Evolutionary conservation across 1,140 invertebrate genomes (phyloP), one percentile per base, ranked within the genome.

Genomic region (Sminthurinus signatus): DNA sequence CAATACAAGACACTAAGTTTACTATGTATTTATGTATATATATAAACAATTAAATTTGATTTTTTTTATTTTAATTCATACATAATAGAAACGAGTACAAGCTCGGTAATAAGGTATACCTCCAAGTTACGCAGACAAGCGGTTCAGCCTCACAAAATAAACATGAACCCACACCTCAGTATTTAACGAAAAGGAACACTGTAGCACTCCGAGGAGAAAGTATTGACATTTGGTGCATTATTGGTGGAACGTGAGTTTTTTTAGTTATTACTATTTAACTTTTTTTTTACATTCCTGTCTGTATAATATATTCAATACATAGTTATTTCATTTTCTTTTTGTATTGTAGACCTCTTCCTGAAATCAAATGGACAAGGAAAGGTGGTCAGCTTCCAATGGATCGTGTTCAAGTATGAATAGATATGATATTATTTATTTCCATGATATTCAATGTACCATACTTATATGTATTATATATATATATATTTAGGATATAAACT

Each of bases 1-100:
- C n/a, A n/a, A n/a, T n/a, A n/a, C n/a, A n/a, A n/a, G n/a, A n/a
- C n/a, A n/a, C n/a, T 21, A 21, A 21, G 42, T 25, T 0, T 29
- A 15, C 23, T 3, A 27, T 51, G 17, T 51, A 36, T 32, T 36
- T 2, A 21, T 60, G 17, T 51, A 36, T 29, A n/a, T 27, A 51
- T 50, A 1, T 19, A 60, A 36, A 52, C 17, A 19, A n/a, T 28
- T 17, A 23, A 19, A 8, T 48, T 14, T 17, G 2, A 60, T 51
- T 43, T 10, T 3, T 42, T 12, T 50, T n/a, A 29, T 25, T n/a
- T n/a, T n/a, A n/a, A n/a, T 44, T 57, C 12, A n/a, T n/a, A n/a
- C n/a, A n/a, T n/a, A n/a, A n/a, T n/a, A 84, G 89, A 71, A 91
- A 87, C 74, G 91, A 93, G 75, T 95, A 93, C 76, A 94, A 95